Evolutionary conservation across 1,140 invertebrate species (phyloP), one percentile per base, ranked within the genome.

Genomic region (Tetragonula clypearis): DNA sequence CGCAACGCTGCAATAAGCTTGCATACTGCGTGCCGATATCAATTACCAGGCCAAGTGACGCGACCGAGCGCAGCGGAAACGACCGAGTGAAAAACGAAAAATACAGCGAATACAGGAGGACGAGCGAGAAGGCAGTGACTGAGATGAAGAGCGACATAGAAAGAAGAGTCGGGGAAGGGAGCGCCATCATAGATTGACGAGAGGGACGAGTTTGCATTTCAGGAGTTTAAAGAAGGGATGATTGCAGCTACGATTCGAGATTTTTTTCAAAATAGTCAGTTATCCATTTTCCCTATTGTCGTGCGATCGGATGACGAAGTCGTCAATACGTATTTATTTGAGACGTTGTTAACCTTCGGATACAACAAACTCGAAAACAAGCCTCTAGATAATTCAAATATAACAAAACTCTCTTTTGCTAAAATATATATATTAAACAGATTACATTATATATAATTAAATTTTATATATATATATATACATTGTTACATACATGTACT

Each of bases 11-110:
- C 78, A 76, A 62, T 82, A 60, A 85, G 82, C 86, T 84, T 85
- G 89, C 89, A 88, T 74, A 85, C 86, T 74, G 89, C 86, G 82
- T 83, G 87, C 88, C 86, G 84, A 90, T 90, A 90, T 90, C 89
- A 90, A 90, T 90, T 90, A 90, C 86, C 85, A 65, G 74, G 66
- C 82, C 80, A 79, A 90, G 80, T 90, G 88, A 87, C 86, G 84
- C 77, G 77, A 68, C 41, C 41, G 41, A 49, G 6, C 76, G 85
- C 19, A 72, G 26, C 17, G 41, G 76, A 53, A 30, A 76, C 72
- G 75, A 68, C 72, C 75, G 88, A 85, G 84, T 86, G 74, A 87
- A 88, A 88, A 76, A 82, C 74, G 56, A 58, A 85, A 77, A 76
- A 23, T 30, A 11, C 15, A 14, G 49, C 26, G 21, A 23, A n/a